These are phyloP conservation scores for Andrena chrysosceles DNA, from an alignment of 2,888 invertebrate genomes.

Conservation along the genomic window DNA sequence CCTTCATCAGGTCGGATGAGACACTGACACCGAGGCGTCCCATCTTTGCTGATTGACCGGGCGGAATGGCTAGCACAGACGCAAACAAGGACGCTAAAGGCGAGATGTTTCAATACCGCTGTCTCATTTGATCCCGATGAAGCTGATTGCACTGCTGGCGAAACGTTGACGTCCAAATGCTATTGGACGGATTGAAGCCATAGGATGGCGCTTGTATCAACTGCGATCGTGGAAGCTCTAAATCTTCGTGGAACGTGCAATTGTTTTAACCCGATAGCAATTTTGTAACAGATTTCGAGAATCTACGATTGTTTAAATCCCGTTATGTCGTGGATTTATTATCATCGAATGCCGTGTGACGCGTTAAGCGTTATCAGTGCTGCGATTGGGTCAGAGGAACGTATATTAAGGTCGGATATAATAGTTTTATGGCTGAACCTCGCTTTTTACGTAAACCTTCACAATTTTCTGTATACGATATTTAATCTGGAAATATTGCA, in stretches of 20 bases:
- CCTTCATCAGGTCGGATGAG: constrained; percentile 26
- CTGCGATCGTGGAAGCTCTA: background rate
- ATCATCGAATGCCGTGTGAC: too few species aligned
- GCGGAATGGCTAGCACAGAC: background rate
- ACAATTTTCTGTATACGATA: too few species aligned
- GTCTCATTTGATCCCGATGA: constrained; percentile 4
- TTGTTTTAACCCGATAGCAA: too few species aligned
- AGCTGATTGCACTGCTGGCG: constrained; percentile 32
- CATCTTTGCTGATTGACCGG: constrained; percentile 39
- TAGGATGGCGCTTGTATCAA: background rate
- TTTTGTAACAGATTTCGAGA: background rate
- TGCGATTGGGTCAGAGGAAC: too few species aligned
- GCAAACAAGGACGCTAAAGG: constrained; percentile 25
- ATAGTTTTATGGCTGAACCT: too few species aligned
- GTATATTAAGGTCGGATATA: too few species aligned
- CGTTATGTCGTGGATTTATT: too few species aligned
- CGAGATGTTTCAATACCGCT: constrained; percentile 27
- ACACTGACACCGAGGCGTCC: constrained; percentile 21
- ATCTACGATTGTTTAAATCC: too few species aligned
- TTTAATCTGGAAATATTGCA: too few species aligned
- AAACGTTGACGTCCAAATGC: constrained; percentile 30
- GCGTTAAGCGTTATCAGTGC: too few species aligned
- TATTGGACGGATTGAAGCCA: constrained; percentile 26
- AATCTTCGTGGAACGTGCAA: background rate
- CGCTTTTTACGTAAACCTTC: too few species aligned